phyloP scores from a whole-genome alignment of 1,140 invertebrate species.

The Tetragnatha versicolor region DNA sequence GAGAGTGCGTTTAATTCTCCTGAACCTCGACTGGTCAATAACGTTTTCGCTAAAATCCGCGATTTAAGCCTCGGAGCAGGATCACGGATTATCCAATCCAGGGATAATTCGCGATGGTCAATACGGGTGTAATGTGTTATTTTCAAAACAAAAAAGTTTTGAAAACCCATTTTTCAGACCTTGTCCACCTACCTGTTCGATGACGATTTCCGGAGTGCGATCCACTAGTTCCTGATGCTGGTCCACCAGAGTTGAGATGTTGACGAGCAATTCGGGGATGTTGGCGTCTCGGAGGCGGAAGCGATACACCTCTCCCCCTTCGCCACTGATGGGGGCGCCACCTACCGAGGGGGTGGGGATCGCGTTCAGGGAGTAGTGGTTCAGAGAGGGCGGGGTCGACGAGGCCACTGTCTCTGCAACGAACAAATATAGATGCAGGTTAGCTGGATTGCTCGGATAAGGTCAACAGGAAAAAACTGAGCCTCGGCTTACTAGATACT shows the following conservation, averaged over 20 bases:
- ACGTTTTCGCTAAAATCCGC: too few relatives aligned
- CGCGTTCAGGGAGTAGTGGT: not conserved
- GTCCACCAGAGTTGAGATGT: slow-evolving; percentile 28
- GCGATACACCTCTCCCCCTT: not conserved
- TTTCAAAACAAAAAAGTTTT: not conserved
- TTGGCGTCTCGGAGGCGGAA: not conserved
- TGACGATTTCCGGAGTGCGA: slow-evolving; percentile 1
- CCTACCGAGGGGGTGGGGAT: not conserved
- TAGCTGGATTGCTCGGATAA: too few relatives aligned
- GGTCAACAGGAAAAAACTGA: too few relatives aligned
- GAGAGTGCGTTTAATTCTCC: too few relatives aligned
- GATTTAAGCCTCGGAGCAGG: too few relatives aligned
- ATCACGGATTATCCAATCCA: not conserved
- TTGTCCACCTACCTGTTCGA: slow-evolving; percentile 23
- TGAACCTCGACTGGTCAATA: too few relatives aligned
- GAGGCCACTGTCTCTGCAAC: not conserved
- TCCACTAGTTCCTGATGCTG: slow-evolving; percentile 31
- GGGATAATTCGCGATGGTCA: not conserved
- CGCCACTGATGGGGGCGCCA: not conserved
- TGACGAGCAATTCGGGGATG: slow-evolving; percentile 38
- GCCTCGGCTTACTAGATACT: too few relatives aligned
- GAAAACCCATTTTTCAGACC: not conserved
- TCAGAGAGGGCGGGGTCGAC: not conserved
- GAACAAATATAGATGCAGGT: not conserved
- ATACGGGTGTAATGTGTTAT: too few relatives aligned